Evolutionary conservation across 2,797 vertebrate species (phyloP).

Genomic region (Anguilla pacifica): DNA sequence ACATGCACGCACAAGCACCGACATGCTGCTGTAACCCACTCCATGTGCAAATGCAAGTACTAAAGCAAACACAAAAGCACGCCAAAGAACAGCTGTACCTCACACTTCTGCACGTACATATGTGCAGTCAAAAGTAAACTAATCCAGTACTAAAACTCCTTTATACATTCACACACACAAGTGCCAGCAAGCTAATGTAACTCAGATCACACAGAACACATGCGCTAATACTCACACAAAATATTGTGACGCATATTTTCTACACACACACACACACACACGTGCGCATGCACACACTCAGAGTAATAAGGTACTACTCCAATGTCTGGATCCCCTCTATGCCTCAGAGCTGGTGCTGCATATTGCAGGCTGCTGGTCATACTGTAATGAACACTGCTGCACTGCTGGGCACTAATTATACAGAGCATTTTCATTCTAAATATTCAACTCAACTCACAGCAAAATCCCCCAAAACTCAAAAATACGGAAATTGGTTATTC

Average conservation of each 20-base stretch:
- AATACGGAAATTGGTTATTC: constrained; percentile 10
- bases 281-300: neutral
- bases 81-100: neutral
- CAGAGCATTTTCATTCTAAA: neutral
- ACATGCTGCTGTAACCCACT: neutral
- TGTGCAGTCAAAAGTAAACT: neutral
- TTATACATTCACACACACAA: neutral
- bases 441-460: neutral
- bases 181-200: neutral
- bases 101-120: neutral
- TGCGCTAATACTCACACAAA: neutral
- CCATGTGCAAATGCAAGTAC: neutral
- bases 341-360: neutral
- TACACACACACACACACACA: neutral
- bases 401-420: neutral
- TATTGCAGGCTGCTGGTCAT: neutral
- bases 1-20: neutral
- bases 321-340: neutral
- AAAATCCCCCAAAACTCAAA: neutral
- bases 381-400: neutral
- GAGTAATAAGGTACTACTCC: neutral
- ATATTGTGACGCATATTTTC: neutral
- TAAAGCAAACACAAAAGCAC: neutral
- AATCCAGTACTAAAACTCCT: neutral
- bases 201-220: neutral